Percentiles rank a stretch among this genome's conserved stretches.
These are phyloP conservation scores for Chionodraco myersi DNA, from an alignment of 2,113 vertebrate species.

Conservation along the genomic window DNA sequence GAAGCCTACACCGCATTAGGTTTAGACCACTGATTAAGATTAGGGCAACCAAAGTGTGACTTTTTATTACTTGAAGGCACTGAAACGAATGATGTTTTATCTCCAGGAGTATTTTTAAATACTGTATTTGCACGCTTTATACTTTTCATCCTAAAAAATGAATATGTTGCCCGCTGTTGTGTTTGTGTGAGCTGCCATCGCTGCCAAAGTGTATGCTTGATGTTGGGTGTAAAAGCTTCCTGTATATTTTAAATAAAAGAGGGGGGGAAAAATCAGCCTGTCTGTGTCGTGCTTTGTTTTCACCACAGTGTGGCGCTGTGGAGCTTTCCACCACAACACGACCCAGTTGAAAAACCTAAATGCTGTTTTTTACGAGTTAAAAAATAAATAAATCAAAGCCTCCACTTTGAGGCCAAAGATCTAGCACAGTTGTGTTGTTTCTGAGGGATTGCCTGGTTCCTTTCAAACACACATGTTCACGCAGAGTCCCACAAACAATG, in stretches of 20 bases:
- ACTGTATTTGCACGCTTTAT: conserved; percentile 46
- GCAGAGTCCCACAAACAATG: conserved; percentile 49
- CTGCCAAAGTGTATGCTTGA: conserved; percentile 49
- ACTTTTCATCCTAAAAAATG: conserved; percentile 28
- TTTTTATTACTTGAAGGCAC: background rate
- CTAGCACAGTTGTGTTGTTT: conserved; percentile 69
- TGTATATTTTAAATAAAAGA: conserved; percentile 52
- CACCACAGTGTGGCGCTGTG: conserved; percentile 70
- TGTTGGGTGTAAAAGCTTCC: conserved; percentile 15
- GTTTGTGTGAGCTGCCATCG: background rate
- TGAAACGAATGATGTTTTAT: background rate
- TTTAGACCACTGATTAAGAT: background rate
- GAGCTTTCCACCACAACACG: conserved; percentile 13
- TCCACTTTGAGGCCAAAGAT: conserved; percentile 56
- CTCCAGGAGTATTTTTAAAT: conserved; percentile 17
- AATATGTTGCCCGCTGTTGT: background rate
- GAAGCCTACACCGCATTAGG: background rate
- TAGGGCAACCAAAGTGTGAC: background rate
- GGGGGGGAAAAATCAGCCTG: background rate
- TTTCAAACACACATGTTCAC: conserved; percentile 49
- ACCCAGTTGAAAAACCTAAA: conserved; percentile 44
- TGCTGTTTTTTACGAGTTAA: conserved; percentile 3
- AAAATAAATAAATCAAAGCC: conserved; percentile 33
- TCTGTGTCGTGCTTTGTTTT: background rate
- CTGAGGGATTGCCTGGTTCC: conserved; percentile 41